phyloP scores from a whole-genome alignment of 1,140 invertebrate species.

The Drosophila chauvacae region DNA sequence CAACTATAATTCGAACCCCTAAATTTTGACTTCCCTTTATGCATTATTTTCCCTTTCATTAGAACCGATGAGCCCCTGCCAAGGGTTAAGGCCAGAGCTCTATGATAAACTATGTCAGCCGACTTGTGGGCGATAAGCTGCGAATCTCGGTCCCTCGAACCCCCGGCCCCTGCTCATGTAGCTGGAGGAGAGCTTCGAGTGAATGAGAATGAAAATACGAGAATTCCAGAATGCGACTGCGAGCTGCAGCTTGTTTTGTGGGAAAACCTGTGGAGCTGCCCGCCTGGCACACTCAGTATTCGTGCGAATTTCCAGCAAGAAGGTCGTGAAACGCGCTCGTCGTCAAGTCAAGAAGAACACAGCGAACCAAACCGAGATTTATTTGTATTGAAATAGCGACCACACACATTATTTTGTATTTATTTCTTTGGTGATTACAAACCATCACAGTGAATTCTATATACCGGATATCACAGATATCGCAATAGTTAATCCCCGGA shows the following conservation, averaged over 20 bases:
- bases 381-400: conserved; percentile 6
- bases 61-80: not conserved
- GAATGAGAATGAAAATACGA: conserved; percentile 15
- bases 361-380: not conserved
- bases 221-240: conserved; percentile 1
- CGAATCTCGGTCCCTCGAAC: not conserved
- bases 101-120: conserved; percentile 11
- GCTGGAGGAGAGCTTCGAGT: conserved; percentile 5
- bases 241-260: not conserved
- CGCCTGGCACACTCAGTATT: conserved; percentile 55
- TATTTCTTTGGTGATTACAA: conserved; percentile 6
- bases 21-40: rapidly evolving
- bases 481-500: not conserved
- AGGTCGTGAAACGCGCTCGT: conserved; percentile 43
- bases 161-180: not conserved
- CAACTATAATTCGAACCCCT: not conserved
- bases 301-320: conserved; percentile 60
- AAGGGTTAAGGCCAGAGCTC: conserved; percentile 1
- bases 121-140: not conserved
- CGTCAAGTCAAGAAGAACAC: not conserved
- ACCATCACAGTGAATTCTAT: not conserved
- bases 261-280: conserved; percentile 8
- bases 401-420: not conserved
- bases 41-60: not conserved
- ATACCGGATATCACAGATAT: not conserved